A percentile compares a stretch with the other conserved stretches of the same genome.
Conservation (phyloP, 2,888 invertebrate species). For the Nebria salina region DNA sequence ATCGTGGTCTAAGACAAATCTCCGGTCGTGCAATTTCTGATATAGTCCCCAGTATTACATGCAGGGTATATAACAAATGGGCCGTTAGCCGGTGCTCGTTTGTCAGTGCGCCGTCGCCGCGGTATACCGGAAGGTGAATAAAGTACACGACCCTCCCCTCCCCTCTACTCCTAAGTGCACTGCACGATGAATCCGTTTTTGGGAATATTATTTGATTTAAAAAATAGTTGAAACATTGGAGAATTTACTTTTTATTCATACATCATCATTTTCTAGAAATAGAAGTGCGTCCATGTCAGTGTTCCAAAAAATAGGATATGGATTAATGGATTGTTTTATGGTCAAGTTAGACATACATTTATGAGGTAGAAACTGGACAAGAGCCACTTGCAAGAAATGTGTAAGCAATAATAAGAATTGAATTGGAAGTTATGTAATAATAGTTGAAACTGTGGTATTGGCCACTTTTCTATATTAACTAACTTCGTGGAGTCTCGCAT, state of each 20-base stretch:
- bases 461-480: background rate
- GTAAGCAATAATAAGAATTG: background rate
- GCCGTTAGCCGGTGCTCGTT: conserved; percentile 54
- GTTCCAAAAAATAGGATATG: no score
- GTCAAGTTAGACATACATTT: no score
- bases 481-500: conserved; percentile 7
- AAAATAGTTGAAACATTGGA: no score
- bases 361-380: no score
- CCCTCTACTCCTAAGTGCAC: background rate
- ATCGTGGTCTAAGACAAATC: conserved; percentile 55
- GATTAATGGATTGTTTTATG: no score
- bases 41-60: conserved; percentile 56
- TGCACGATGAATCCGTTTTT: conserved; percentile 53
- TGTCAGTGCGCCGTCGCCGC: conserved; percentile 54
- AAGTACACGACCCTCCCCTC: conserved; percentile 52
- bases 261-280: no score
- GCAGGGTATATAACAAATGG: conserved; percentile 54
- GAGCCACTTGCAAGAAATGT: no score
- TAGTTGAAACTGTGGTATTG: no score
- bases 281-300: no score
- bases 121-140: conserved; percentile 51
- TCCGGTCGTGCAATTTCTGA: conserved; percentile 58
- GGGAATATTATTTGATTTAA: conserved; percentile 40
- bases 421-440: background rate
- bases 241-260: no score